Evolutionary conservation across 2,113 vertebrate genomes (phyloP).

Genomic region (Aepyceros melampus): DNA sequence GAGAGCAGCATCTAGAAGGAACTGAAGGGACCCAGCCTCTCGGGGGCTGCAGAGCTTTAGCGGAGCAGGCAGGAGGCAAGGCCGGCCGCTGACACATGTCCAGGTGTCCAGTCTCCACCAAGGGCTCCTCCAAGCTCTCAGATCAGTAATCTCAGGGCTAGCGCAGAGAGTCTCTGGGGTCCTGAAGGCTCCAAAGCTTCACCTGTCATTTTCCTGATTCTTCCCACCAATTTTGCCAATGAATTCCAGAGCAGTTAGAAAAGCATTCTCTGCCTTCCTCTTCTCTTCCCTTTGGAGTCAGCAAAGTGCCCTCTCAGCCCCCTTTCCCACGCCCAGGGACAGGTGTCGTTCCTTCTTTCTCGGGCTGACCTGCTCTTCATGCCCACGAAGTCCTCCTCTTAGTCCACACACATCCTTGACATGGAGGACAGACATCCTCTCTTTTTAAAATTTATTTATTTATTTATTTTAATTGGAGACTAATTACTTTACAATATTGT

Average conservation of each 20-base stretch:
- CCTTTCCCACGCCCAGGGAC: not conserved
- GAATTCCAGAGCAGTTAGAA: not conserved
- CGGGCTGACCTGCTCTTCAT: rapidly evolving
- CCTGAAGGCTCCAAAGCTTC: rapidly evolving
- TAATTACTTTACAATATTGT: not conserved
- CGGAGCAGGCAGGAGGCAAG: rapidly evolving
- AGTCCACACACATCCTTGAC: not conserved
- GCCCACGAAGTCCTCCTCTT: not conserved
- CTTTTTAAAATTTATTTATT: not conserved
- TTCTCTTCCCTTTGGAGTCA: not conserved
- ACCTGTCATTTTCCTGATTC: not conserved
- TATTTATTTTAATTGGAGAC: not conserved
- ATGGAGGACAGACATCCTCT: not conserved
- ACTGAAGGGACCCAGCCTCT: not conserved
- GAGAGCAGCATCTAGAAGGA: not conserved
- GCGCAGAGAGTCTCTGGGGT: not conserved
- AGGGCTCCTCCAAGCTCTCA: not conserved
- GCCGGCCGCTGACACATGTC: rapidly evolving
- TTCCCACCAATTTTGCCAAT: not conserved
- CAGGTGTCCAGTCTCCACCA: rapidly evolving
- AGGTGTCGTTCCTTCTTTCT: not conserved
- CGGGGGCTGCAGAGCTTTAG: rapidly evolving
- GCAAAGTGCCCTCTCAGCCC: not conserved
- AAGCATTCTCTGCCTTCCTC: not conserved
- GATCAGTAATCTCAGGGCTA: not conserved